phyloP scores from a whole-genome alignment of 2,797 vertebrate genomes.

The Champsocephalus esox region DNA sequence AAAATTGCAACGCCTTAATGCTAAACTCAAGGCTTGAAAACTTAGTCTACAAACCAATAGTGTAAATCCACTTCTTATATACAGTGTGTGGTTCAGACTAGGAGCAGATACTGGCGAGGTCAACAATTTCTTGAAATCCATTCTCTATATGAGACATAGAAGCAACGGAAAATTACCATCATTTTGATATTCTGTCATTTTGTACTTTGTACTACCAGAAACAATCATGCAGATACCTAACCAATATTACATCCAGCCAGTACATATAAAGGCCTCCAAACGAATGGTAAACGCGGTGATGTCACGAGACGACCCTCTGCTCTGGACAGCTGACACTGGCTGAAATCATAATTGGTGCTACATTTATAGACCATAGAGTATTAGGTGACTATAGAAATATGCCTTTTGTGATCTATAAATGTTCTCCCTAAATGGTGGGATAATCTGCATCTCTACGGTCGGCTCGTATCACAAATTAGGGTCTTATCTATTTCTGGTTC shows the following conservation, averaged over 20 bases:
- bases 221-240: constrained; percentile 8
- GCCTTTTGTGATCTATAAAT: constrained; percentile 43
- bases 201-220: background rate
- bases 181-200: background rate
- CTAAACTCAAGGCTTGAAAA: no score
- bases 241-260: constrained; percentile 8
- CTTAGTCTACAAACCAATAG: no score
- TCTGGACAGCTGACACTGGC: constrained; percentile 41
- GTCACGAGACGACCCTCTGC: constrained; percentile 17
- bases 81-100: background rate
- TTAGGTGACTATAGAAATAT: constrained; percentile 24
- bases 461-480: constrained; percentile 7
- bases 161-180: background rate
- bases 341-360: constrained; percentile 36
- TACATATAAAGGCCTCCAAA: constrained; percentile 22
- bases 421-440: constrained; percentile 25
- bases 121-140: background rate
- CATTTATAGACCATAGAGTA: constrained; percentile 26
- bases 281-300: constrained; percentile 31
- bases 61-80: no score
- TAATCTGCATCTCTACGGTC: constrained; percentile 19
- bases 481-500: constrained; percentile 12
- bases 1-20: no score
- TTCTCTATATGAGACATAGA: background rate
- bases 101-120: background rate